Percentiles rank a stretch among this genome's conserved stretches.
Evolutionary conservation across 2,113 vertebrate genomes (phyloP).

Genomic region (Indicator maculatus): DNA sequence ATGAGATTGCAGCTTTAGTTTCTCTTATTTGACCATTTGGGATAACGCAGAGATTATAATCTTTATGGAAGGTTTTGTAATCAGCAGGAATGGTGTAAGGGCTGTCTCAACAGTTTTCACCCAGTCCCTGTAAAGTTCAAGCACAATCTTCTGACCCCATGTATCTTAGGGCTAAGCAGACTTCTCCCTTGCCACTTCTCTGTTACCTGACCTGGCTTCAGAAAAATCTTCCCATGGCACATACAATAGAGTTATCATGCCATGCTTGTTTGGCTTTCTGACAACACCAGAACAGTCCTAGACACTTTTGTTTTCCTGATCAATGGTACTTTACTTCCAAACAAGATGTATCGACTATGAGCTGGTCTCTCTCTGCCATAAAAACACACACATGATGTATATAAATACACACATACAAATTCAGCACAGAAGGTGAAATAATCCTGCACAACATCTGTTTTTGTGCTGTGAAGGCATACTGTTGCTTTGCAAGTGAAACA

Average conservation of each 20-base stretch:
- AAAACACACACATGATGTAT: neutral
- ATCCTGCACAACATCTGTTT: constrained; percentile 68
- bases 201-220: neutral
- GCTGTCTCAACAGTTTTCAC: neutral
- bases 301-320: constrained; percentile 40
- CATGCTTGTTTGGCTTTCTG: constrained; percentile 14
- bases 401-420: neutral
- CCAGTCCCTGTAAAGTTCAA: neutral
- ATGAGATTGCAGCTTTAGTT: fast-evolving
- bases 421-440: constrained; percentile 64
- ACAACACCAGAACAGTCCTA: constrained; percentile 19
- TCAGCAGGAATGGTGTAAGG: neutral
- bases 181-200: neutral
- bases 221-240: neutral
- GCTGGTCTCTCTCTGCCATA: neutral
- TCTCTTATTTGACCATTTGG: neutral
- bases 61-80: neutral
- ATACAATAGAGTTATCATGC: constrained; percentile 10
- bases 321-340: constrained; percentile 8
- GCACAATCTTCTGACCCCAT: neutral
- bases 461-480: constrained; percentile 57
- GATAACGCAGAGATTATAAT: neutral
- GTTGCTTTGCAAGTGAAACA: constrained; percentile 79
- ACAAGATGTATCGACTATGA: neutral
- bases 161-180: neutral